Evolutionary conservation across 2,797 vertebrate species (phyloP), one percentile per base, ranked within the genome.

Genomic region (Gymnodraco acuticeps): DNA sequence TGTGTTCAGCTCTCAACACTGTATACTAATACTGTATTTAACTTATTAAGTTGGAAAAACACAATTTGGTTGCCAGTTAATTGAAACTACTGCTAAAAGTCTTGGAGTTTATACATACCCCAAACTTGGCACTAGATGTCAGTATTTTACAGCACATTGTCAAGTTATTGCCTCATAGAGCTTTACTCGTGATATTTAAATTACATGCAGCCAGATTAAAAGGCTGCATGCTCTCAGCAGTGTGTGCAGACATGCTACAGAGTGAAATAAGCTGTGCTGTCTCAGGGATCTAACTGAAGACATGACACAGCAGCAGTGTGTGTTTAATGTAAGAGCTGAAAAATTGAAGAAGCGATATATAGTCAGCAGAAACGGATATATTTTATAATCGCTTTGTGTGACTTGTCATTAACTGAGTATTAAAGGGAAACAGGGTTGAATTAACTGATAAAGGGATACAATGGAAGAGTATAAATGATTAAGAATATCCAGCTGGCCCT

Each of bases 61-160:
- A 17, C 10, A 63, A 45, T 31, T 19, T 19, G 15, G 43, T 27
- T 4, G 51, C 5, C 33, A 38, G 7, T 38, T 38, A 2, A 27
- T 27, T 31, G 23, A 11, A 52, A 46, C 20, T 47, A 0, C 38
- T n/a, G 9, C 7, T 4, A 14, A 42, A 9, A 12, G 3, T 55
- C 1, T 68, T 38, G 33, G 15, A 43, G 10, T 14, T 0, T 15
- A 41, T 8, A 17, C 27, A 75, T 50, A 38, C 53, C 27, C 14
- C 16, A 61, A 52, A 19, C 10, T 7, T 14, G 31, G 0, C 91
- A 80, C 85, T 89, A 89, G 90, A 67, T 87, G 90, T 83, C 91
- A 84, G 81, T 69, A 61, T 85, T 10, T 56, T 13, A 60, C 73
- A 5, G 5, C 38, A 61, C 10, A 38, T 42, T 11, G 4, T 11